Base-by-base conservation (phyloP, 2,113 vertebrate species). In the Perca schrenkii region DNA sequence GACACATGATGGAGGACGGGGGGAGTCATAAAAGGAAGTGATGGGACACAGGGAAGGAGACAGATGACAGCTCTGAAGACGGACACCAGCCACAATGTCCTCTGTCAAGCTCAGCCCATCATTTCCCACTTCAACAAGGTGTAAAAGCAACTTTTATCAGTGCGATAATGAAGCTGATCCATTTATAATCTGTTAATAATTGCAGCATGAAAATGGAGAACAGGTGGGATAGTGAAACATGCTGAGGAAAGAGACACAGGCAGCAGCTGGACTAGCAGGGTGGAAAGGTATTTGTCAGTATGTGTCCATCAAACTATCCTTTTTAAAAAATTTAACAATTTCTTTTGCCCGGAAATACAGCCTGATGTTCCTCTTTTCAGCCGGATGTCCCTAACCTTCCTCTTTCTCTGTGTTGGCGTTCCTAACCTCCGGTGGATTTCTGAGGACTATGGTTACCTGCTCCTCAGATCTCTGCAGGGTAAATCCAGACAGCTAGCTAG, bases 51-150 rank as follows among this genome's bases (percentile, higher is more conserved):
- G 76, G 43, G 69, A 72, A 25, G 60, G 43, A 43, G 78, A 34
- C 56, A 56, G 74, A 77, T 89, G 79, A 86, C 70, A 77, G 71
- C 16, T 47, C n/a, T 21, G 67, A 82, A 66, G 79, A 88, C 79
- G 62, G 57, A 79, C 77, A 75, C 46, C 61, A 74, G 57, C 16
- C 54, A 47, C 19, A 6, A 34, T 58, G 79, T 60, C 74, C 63
- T 67, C 66, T 73, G 28, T 78, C n/a, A 49, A 6, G 52, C 65
- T 66, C 50, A 21, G 43, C 3, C 19, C 47, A 8, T 56, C 47
- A 71, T 78, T 71, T 75, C 31, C 40, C 22, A 43, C 82, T 60
- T 54, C 28, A 43, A 25, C 19, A 28, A 56, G 49, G 43, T 70
- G 46, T 16, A 49, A 54, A 47, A 46, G 34, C 28, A 72, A 10